Evolutionary conservation across 2,888 invertebrate species (phyloP).

Genomic region (Phyllotreta striolata): DNA sequence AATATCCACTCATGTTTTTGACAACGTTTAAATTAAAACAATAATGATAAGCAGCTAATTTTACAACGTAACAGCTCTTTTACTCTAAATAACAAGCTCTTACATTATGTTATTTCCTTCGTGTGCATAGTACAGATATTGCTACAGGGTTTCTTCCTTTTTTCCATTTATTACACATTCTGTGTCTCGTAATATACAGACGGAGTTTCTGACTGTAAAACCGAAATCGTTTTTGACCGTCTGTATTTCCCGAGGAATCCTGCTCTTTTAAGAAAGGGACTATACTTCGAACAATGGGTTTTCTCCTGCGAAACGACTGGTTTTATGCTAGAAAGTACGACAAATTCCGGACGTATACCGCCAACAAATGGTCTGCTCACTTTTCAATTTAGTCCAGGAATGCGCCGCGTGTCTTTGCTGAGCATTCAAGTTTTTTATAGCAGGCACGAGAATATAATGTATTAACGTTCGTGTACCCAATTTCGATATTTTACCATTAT

Average conservation of each 20-base stretch:
- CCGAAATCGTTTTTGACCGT: slow-evolving; percentile 45
- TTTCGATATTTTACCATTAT: too few relatives aligned
- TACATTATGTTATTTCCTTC: too few relatives aligned
- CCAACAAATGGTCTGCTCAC: slow-evolving; percentile 26
- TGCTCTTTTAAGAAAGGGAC: slow-evolving; percentile 19
- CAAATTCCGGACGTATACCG: slow-evolving; percentile 21
- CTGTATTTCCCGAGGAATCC: slow-evolving; percentile 32
- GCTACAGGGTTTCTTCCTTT: slow-evolving; percentile 16
- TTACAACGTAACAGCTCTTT: too few relatives aligned
- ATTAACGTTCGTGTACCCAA: too few relatives aligned
- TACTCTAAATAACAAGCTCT: too few relatives aligned
- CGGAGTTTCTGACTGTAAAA: slow-evolving; percentile 48
- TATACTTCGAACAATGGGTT: slow-evolving; percentile 28
- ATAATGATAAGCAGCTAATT: too few relatives aligned
- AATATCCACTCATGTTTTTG: too few relatives aligned
- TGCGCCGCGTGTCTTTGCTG: slow-evolving; percentile 7
- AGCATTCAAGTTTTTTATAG: neutral
- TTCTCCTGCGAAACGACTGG: slow-evolving; percentile 15
- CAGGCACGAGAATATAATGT: too few relatives aligned
- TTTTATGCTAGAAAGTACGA: slow-evolving; percentile 23
- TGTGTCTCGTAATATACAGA: slow-evolving; percentile 48
- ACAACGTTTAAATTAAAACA: too few relatives aligned
- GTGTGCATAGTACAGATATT: too few relatives aligned
- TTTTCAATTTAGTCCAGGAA: slow-evolving; percentile 26
- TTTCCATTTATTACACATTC: slow-evolving; percentile 50